Conservation (phyloP, 2,113 vertebrate species). For the Albula glossodonta region DNA sequence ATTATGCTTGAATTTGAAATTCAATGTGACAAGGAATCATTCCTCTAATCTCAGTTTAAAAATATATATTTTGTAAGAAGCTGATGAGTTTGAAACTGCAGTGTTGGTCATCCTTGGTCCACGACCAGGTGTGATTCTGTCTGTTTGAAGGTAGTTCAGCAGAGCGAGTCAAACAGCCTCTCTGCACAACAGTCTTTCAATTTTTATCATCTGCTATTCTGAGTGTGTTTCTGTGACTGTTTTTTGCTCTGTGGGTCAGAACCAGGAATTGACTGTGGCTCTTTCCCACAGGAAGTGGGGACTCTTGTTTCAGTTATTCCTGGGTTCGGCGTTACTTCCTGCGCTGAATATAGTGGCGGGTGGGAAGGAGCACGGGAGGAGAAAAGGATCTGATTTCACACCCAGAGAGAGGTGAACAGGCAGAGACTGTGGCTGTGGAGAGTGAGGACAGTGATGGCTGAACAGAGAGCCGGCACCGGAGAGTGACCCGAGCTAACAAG, state of each 20-base stretch:
- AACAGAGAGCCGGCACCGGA: background rate
- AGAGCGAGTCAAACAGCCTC: background rate
- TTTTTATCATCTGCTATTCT: background rate
- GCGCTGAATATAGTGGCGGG: conserved; percentile 29
- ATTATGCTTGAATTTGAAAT: background rate
- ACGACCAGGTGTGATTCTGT: background rate
- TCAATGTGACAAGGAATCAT: background rate
- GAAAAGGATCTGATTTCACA: conserved; percentile 20
- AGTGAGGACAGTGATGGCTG: background rate
- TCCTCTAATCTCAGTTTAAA: background rate
- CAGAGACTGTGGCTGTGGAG: conserved; percentile 6
- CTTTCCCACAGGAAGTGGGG: conserved; percentile 36
- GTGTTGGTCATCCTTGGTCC: background rate
- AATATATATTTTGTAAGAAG: no score
- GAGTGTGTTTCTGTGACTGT: background rate
- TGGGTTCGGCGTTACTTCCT: conserved; percentile 30
- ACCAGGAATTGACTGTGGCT: conserved; percentile 3
- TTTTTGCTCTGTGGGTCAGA: background rate
- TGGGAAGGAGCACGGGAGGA: conserved; percentile 8
- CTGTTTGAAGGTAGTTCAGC: background rate
- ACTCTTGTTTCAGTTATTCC: conserved; percentile 47
- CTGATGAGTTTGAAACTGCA: no score
- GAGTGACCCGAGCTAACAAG: background rate
- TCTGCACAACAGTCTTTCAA: background rate
- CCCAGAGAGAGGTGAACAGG: conserved; percentile 17